Base-by-base conservation (phyloP, 2,888 invertebrate species). In the Cremastobaeus sp. region DNA sequence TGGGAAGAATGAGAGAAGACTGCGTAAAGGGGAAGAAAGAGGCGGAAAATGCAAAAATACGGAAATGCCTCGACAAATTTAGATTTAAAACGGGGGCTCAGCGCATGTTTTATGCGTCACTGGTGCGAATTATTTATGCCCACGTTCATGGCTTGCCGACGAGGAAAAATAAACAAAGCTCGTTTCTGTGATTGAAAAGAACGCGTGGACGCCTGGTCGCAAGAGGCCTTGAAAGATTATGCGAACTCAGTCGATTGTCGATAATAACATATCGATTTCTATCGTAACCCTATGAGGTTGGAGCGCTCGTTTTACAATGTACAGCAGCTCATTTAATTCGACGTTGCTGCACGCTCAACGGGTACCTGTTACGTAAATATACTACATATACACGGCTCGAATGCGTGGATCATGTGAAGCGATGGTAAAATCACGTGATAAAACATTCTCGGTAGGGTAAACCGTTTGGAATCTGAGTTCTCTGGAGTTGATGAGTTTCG, bases 241-340 rank as follows among this genome's bases (percentile, higher is more conserved):
- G 45, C 45, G 25, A 54, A 34, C 52, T 41, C 30, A 41, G 50
- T 50, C 21, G 39, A 15, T 45, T 45, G 17, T 68, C 59, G 68
- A 59, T 57, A 50, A 57, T 57, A 66, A 68, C 43, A 50, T 34
- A 39, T 59, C 52, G 34, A 50, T n/a, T n/a, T n/a, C n/a, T n/a
- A n/a, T n/a, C n/a, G n/a, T n/a, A n/a, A n/a, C n/a, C n/a, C n/a
- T n/a, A n/a, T n/a, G n/a, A n/a, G 52, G 21, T 34, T 11, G 35
- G 34, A 21, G 43, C 52, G 41, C 47, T 34, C 28, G 12, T 34
- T 59, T 68, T 68, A 68, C 43, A 12, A 8, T 20, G 17, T 64
- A 28, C 45, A 25, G 43, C 12, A 30, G 32, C 25, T 52, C 64
- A 64, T 54, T 54, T 64, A 54, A 64, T 64, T 52, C 45, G 54